phyloP scores from a whole-genome alignment of 2,113 vertebrate genomes.

The Oryzias woworae region DNA sequence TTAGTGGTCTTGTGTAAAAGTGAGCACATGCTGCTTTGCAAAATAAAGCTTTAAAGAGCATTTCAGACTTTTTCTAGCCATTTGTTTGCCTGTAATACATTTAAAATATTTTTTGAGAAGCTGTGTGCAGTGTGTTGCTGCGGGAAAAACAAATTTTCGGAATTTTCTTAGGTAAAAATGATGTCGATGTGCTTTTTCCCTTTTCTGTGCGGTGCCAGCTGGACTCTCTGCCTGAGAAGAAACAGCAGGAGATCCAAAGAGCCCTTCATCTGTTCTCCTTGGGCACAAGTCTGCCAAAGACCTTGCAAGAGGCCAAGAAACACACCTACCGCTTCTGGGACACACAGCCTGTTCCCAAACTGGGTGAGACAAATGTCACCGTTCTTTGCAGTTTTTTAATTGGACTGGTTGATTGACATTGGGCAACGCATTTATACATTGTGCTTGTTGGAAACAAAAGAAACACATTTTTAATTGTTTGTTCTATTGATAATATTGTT shows the following conservation, averaged over 20 bases:
- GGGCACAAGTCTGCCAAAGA: conserved; percentile 87
- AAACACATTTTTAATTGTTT: no score
- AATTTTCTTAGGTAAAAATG: not conserved
- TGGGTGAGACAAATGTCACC: conserved; percentile 78
- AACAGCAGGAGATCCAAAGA: conserved; percentile 97
- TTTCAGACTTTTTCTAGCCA: not conserved
- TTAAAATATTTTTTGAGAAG: no score
- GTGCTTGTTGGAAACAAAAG: no score
- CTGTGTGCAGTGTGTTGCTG: no score
- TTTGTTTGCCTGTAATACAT: no score
- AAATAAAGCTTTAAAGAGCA: not conserved
- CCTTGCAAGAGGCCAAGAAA: conserved; percentile 88
- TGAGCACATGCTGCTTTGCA: not conserved
- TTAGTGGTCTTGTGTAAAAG: conserved; percentile 50
- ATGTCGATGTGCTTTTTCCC: conserved; percentile 5
- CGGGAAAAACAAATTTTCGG: not conserved
- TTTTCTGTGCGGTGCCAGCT: conserved; percentile 72
- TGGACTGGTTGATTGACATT: no score
- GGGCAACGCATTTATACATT: no score
- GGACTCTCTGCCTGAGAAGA: conserved; percentile 87
- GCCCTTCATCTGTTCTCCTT: conserved; percentile 95
- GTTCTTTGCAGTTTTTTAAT: no score
- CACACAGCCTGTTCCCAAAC: conserved; percentile 91
- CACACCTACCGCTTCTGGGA: conserved; percentile 94
- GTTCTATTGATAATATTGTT: no score